Evolutionary conservation across 2,797 vertebrate genomes (phyloP).

Genomic region (Cygnus olor): DNA sequence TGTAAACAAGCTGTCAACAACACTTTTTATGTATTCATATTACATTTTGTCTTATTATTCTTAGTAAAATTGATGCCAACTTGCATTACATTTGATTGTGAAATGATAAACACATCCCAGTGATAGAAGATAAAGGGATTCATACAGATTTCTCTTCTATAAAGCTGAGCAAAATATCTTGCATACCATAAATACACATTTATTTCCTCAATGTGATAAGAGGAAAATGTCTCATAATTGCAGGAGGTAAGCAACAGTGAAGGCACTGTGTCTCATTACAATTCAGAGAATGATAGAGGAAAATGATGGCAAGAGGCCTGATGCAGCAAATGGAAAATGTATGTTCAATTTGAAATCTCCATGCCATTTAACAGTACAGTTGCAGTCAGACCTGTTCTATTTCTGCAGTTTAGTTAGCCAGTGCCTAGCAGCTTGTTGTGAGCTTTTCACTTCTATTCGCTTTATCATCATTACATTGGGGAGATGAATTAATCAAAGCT

Average conservation of each 20-base stretch:
- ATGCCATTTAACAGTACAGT: not conserved
- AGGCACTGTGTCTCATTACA: not conserved
- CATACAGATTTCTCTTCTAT: not conserved
- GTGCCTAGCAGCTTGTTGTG: not conserved
- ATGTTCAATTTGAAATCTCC: not conserved
- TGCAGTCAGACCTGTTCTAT: not conserved
- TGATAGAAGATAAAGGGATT: not conserved
- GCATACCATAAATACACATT: not conserved
- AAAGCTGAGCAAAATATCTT: not conserved
- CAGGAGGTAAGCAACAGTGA: not conserved
- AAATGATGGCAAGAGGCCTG: not conserved
- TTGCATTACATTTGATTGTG: not conserved
- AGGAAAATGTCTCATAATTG: not conserved
- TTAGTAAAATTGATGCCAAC: conserved; percentile 15
- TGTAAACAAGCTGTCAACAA: conserved; percentile 57
- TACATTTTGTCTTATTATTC: conserved; percentile 24
- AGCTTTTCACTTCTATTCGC: not conserved
- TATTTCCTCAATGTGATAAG: not conserved
- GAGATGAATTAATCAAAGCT: not conserved
- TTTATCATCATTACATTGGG: rapidly evolving
- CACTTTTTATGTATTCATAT: not conserved
- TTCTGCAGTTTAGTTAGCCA: not conserved
- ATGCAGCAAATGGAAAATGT: not conserved
- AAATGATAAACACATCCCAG: not conserved
- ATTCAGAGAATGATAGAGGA: not conserved